A percentile compares a stretch with the other conserved stretches of the same genome.
phyloP scores from a whole-genome alignment of 2,113 vertebrate genomes.

The Tinamus guttatus region DNA sequence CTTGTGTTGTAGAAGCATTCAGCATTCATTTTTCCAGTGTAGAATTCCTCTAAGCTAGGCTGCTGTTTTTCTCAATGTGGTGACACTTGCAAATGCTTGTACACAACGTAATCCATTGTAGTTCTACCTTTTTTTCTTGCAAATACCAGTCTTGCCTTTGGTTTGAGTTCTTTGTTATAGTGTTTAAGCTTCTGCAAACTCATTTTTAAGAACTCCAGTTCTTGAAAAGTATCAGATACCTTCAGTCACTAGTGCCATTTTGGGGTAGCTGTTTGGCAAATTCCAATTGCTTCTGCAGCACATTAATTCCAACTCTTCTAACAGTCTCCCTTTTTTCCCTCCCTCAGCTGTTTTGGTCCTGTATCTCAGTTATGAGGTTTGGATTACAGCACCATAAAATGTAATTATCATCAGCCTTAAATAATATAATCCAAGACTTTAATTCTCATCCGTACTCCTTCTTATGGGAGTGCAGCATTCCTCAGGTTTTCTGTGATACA shows the following conservation, averaged over 20 bases:
- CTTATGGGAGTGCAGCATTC: background rate
- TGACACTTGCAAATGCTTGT: background rate
- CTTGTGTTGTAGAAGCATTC: background rate
- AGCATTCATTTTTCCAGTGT: background rate
- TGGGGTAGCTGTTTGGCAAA: rapidly evolving
- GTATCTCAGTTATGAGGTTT: rapidly evolving
- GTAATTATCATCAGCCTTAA: background rate
- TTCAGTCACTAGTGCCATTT: background rate
- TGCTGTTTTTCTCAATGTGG: background rate
- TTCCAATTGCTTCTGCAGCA: background rate
- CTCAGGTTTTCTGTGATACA: background rate
- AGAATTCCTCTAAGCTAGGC: background rate
- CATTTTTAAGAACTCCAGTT: background rate
- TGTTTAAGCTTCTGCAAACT: background rate
- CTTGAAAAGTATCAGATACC: background rate
- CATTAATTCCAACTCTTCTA: background rate
- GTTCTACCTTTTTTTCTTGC: background rate
- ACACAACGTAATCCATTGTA: background rate
- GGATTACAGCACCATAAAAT: background rate
- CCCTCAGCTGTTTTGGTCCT: background rate
- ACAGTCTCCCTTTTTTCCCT: background rate
- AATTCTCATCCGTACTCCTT: background rate
- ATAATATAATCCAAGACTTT: background rate
- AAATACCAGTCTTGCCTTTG: background rate
- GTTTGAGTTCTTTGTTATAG: background rate